Evolutionary conservation across 2,888 invertebrate genomes (phyloP), one percentile per base, ranked within the genome.

Genomic region (Scaptomyza cyrtandrae): DNA sequence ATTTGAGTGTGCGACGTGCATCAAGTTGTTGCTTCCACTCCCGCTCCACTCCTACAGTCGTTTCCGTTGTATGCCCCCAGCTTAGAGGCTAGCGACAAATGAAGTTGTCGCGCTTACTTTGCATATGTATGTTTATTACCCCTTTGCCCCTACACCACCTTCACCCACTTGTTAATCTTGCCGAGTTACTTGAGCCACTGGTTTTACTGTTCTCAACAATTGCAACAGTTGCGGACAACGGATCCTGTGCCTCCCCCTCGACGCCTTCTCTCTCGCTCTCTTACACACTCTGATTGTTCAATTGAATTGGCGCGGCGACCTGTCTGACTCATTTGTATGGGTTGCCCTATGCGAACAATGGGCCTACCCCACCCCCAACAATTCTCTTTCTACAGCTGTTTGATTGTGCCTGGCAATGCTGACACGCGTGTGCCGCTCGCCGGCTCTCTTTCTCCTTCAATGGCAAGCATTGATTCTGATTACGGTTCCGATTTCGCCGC

Each of bases 1-100:
- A 89, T 89, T 86, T 78, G 80, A 65, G 64, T 73, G 76, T 41
- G 71, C 86, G 75, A 86, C 88, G 81, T 85, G 83, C 88, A 53
- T 44, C 78, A 59, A 49, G 70, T 64, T 50, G 76, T 41, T 41
- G 16, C 58, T 44, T 50, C 29, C 64, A 65, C 54, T 43, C 37
- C 45, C 55, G 11, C 39, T 58, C 9, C 24, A 31, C 54, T 10
- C 48, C 48, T 63, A 37, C 37, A n/a, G 67, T 33, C 53, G 56
- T 77, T 80, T 75, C 80, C 75, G 78, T 65, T 80, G 69, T 46
- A 4, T 71, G 74, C 74, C 60, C 60, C 69, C 75, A 62, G 65
- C 70, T 55, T 29, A 54, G 52, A 39, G 59, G 35, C 31, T 67
- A 57, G 63, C 62, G 64, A 62, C 86, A 86, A 83, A 83, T 83